Conservation (phyloP, 2,888 invertebrate species). For the Octonoba sinensis region DNA sequence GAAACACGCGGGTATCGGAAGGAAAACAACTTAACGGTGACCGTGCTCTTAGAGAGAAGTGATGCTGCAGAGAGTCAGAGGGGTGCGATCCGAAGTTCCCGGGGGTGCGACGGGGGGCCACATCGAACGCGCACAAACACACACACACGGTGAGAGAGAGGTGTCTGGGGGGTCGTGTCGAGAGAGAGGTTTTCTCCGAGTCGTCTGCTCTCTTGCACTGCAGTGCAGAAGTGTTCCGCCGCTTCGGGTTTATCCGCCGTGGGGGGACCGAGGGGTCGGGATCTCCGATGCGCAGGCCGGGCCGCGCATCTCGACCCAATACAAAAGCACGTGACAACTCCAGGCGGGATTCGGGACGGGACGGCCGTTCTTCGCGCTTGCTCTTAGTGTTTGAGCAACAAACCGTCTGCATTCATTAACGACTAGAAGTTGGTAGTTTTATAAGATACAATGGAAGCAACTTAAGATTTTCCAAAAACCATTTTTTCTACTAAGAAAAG, state of each 20-base stretch:
- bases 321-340: constrained; percentile 55
- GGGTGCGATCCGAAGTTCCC: constrained; percentile 4
- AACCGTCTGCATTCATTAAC: too few relatives aligned
- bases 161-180: background rate
- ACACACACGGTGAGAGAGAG: constrained; percentile 15
- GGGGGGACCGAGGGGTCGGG: constrained; percentile 17
- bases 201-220: constrained; percentile 36
- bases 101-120: constrained; percentile 12
- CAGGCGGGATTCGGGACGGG: constrained; percentile 8
- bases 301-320: constrained; percentile 33
- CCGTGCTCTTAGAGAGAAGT: background rate
- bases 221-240: constrained; percentile 22
- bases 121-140: constrained; percentile 23
- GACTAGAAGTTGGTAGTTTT: too few relatives aligned
- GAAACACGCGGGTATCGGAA: background rate
- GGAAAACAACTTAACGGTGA: background rate
- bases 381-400: background rate
- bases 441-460: too few relatives aligned
- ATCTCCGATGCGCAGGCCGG: constrained; percentile 20
- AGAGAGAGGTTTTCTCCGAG: background rate
- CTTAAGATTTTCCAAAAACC: too few relatives aligned
- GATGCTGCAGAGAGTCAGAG: constrained; percentile 5
- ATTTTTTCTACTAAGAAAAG: too few relatives aligned
- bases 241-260: constrained; percentile 2
- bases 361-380: background rate